Conservation (phyloP, 2,797 vertebrate species). For the Notoglanidium macrostoma region DNA sequence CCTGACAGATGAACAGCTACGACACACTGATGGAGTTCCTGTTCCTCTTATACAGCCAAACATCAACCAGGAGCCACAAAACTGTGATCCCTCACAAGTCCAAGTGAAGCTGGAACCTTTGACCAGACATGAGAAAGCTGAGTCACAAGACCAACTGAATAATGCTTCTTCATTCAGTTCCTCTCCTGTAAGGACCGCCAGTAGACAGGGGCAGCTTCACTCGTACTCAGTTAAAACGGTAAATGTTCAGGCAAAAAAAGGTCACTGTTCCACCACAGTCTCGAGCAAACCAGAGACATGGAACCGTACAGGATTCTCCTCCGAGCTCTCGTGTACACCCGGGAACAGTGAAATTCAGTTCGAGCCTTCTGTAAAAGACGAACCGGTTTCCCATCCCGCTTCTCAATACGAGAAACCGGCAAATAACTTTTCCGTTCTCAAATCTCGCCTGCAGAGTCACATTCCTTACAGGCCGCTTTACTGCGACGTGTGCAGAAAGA, state of each 20-base stretch:
- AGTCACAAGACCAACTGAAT: neutral
- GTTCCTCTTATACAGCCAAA: neutral
- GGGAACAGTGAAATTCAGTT: neutral
- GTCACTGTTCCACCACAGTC: neutral
- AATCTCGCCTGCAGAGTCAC: neutral
- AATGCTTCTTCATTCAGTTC: neutral
- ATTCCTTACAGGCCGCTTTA: neutral
- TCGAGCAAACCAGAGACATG: neutral
- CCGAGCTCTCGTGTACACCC: neutral
- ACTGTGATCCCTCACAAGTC: neutral
- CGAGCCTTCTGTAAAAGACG: neutral
- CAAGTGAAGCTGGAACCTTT: slow-evolving; percentile 25
- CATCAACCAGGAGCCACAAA: slow-evolving; percentile 11
- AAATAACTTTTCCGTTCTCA: neutral
- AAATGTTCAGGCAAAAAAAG: neutral
- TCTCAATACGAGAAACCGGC: neutral
- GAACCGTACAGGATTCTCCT: neutral
- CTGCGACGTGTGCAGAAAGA: slow-evolving; percentile 28
- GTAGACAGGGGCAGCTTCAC: neutral
- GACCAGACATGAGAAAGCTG: neutral
- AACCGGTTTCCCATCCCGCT: neutral
- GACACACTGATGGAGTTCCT: neutral
- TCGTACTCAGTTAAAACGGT: neutral
- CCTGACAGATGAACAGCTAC: slow-evolving; percentile 4
- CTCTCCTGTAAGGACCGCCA: neutral